Evolutionary conservation across 2,113 vertebrate genomes (phyloP), one percentile per base, ranked within the genome.

Genomic region (Myiozetetes cayanensis): DNA sequence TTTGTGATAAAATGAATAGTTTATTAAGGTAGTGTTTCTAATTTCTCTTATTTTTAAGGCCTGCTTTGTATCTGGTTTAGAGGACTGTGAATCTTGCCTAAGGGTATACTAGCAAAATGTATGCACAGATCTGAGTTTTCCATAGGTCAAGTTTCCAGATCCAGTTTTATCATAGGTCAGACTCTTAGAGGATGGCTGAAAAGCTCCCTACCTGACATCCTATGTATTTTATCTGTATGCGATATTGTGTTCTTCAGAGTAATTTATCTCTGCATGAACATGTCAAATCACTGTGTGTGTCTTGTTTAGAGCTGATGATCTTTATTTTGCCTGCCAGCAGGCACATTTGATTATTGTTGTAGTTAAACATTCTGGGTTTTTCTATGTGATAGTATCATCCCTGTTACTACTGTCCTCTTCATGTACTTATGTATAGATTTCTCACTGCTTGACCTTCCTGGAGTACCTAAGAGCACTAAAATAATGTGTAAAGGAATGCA

Each of bases 41-140:
- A 37, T 56, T 81, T 67, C 21, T 75, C 30, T 28, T 86, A 22
- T 63, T 89, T 87, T 17, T 78, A 47, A 74, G 24, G 37, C 33
- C 65, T 94, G 27, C 44, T 91, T 76, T 89, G 28, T 82, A n/a
- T 72, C 87, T 70, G 53, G 8, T 71, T 85, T 55, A 89, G 52
- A 50, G 20, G 31, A 15, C 71, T 76, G n/a, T 81, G 70, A 85
- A 68, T 68, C 65, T 94, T 74, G 56, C 50, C 20, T 62, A 23
- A 71, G 31, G 59, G 35, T 49, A 6, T 71, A 8, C 47, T 75
- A 77, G 65, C 10, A 78, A 75, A 94, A 85, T 23, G 14, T 67
- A 16, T 50, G 37, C 33, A 44, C 6, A 37, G n/a, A 52, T 85
- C 19, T 1, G 18, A 43, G 28, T 75, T 88, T 65, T 41, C 47